Evolutionary conservation across 2,797 vertebrate genomes (phyloP), one percentile per base, ranked within the genome.

Genomic region (Sandelia bainsii): DNA sequence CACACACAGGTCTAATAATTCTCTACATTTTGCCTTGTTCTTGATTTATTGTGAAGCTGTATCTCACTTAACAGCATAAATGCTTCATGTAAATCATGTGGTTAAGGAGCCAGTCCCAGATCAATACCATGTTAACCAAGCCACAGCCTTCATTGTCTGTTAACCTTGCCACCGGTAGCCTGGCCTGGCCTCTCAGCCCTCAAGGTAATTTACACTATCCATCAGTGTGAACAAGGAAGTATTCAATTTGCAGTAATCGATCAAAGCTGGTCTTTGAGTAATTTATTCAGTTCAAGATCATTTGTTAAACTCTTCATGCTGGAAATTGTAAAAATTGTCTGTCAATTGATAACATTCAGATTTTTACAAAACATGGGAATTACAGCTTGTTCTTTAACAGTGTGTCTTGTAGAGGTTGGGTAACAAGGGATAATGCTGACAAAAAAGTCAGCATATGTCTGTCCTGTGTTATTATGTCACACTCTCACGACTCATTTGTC

Each of bases 71-170:
- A 69, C 67, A 32, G 22, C 22, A 39, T 62, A 59, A 53, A 57
- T 79, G 60, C 44, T 61, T 32, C 44, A 76, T 85, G 84, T 75
- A 81, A 83, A 86, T 82, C 63, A 72, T 69, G 65, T 83, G 72
- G 60, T 87, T 86, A 76, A 77, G 40, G 64, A 73, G 19, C n/a
- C 32, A 8, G 25, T 57, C 29, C 22, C 20, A 50, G 62, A 89
- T 91, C 89, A 82, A 88, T 89, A 82, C 52, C 53, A 63, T 23
- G 64, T 81, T 82, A 68, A 84, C 73, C 71, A 82, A 83, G 83
- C 65, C 63, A 63, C 60, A 73, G 51, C 82, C 66, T 62, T 88
- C 23, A 59, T 44, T 73, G 54, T 77, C 58, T 72, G 67, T 80
- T 83, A 83, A 72, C 73, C 51, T 60, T 77, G 29, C 29, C 61